phyloP scores from a whole-genome alignment of 2,888 invertebrate genomes.

The Sinotaia quadrata region DNA sequence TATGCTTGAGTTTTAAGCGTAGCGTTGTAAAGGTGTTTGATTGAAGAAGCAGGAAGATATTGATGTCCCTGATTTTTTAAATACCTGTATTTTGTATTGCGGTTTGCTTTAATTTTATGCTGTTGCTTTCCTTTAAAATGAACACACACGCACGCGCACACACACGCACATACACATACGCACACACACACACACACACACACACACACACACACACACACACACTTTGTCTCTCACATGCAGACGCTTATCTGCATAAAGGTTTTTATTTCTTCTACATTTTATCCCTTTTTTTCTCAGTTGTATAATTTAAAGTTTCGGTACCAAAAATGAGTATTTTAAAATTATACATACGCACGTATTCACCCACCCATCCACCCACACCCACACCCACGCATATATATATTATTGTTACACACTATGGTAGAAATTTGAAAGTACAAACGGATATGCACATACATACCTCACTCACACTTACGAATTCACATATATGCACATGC shows the following conservation, averaged over 20 bases:
- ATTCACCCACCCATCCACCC: background rate
- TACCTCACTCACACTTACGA: conserved; percentile 1
- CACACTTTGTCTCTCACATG: background rate
- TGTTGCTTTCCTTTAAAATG: background rate
- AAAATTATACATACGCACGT: background rate
- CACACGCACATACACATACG: background rate
- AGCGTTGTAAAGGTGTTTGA: too few species aligned
- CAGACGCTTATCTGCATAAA: background rate
- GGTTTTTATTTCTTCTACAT: background rate
- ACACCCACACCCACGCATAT: conserved; percentile 9
- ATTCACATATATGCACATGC: background rate
- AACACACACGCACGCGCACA: background rate
- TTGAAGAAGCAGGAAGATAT: too few species aligned
- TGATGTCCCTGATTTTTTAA: too few species aligned
- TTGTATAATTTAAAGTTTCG: background rate
- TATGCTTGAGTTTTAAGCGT: too few species aligned
- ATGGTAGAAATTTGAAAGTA: background rate
- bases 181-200: conserved; percentile 13
- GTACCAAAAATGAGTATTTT: background rate
- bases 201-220: conserved; percentile 9
- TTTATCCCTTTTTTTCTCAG: background rate
- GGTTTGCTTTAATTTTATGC: too few species aligned
- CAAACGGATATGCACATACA: conserved; percentile 2
- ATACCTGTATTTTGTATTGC: too few species aligned
- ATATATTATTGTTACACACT: background rate